A percentile compares a stretch with the other conserved stretches of the same genome.
Conservation (phyloP, 2,888 invertebrate genomes). For the Andricus quercusramuli region DNA sequence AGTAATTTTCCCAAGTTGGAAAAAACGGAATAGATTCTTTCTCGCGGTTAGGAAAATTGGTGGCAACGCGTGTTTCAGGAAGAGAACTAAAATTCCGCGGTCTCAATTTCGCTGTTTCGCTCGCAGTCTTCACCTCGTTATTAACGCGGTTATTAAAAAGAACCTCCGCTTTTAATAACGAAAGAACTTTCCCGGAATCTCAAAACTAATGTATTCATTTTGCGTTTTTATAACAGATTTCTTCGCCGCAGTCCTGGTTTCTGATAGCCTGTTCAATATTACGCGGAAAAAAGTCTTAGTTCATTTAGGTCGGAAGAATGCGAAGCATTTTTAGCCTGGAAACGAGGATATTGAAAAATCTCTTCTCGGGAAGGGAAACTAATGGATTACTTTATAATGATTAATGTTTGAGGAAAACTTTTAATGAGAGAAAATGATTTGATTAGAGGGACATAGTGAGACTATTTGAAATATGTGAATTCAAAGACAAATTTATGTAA, state of each 20-base stretch:
- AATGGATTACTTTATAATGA: background rate
- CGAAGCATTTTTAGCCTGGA: background rate
- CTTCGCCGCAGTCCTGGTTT: constrained; percentile 1
- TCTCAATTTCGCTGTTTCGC: constrained; percentile 9
- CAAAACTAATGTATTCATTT: constrained; percentile 35
- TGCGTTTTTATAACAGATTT: constrained; percentile 15
- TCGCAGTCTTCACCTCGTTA: constrained; percentile 32
- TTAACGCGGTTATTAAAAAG: constrained; percentile 26
- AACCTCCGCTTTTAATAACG: constrained; percentile 29
- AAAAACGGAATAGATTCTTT: constrained; percentile 31
- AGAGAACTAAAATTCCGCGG: constrained; percentile 34
- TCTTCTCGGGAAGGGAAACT: background rate
- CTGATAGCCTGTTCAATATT: background rate
- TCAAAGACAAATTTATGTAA: background rate
- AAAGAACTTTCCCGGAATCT: constrained; percentile 27
- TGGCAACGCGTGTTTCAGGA: constrained; percentile 26
- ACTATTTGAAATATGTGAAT: constrained; percentile 1
- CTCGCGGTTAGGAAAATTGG: constrained; percentile 35
- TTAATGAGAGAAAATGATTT: background rate
- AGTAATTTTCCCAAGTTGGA: constrained; percentile 47
- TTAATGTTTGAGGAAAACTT: background rate
- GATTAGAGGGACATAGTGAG: background rate
- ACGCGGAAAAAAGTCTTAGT: background rate
- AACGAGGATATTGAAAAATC: background rate
- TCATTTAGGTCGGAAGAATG: background rate